Evolutionary conservation across 2,113 vertebrate genomes (phyloP).

Genomic region (Leiothrix lutea): DNA sequence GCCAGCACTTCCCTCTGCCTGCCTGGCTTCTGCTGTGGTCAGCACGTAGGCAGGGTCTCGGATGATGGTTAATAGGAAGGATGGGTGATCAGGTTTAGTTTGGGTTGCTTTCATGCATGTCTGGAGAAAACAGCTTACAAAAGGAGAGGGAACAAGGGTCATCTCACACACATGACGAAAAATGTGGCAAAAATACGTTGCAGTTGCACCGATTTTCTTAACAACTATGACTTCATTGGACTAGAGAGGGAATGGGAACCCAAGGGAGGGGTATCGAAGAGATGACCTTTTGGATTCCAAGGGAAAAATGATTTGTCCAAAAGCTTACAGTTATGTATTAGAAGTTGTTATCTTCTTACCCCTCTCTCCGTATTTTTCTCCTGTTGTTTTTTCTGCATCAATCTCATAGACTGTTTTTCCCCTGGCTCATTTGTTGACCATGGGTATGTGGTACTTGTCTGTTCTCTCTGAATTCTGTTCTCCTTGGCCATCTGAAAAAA

Average conservation of each 20-base stretch:
- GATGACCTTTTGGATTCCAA: neutral
- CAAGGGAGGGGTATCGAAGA: neutral
- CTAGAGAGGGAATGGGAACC: neutral
- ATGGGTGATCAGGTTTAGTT: neutral
- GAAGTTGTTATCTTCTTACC: neutral
- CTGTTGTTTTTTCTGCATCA: neutral
- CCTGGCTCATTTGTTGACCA: neutral
- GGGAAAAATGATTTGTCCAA: neutral
- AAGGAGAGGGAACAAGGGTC: neutral
- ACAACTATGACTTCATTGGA: neutral
- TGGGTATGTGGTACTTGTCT: neutral
- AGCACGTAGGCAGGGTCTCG: fast-evolving
- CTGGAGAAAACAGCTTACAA: fast-evolving
- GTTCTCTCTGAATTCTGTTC: neutral
- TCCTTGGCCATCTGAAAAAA: neutral
- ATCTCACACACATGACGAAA: neutral
- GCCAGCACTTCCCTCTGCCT: neutral
- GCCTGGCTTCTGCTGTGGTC: neutral
- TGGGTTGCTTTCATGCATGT: neutral
- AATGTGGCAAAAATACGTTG: neutral
- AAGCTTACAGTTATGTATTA: neutral
- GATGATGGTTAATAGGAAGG: fast-evolving
- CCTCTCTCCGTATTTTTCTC: neutral
- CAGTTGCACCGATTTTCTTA: neutral
- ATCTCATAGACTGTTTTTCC: neutral